Conservation (phyloP, 2,888 invertebrate genomes). For the Zygaena filipendulae region DNA sequence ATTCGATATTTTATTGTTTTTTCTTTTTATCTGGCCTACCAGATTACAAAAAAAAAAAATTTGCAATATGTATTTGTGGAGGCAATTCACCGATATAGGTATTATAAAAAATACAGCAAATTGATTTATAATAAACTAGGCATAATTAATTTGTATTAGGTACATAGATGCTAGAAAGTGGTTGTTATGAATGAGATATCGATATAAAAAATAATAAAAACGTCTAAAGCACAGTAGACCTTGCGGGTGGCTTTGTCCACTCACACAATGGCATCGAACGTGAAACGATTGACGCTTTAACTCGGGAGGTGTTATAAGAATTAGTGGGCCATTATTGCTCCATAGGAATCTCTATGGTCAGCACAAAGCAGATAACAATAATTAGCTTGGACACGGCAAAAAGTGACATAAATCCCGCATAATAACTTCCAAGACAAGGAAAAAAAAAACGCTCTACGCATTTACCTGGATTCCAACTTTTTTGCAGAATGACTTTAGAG, state of each 20-base stretch:
- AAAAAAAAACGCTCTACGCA: conserved; percentile 50
- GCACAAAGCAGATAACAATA: conserved; percentile 65
- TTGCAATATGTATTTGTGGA: too few relatives aligned
- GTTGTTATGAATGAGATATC: conserved; percentile 50
- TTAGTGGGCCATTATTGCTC: conserved; percentile 63
- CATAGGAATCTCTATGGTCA: conserved; percentile 55
- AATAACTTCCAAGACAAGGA: conserved; percentile 53
- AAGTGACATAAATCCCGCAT: conserved; percentile 68
- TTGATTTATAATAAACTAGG: too few relatives aligned
- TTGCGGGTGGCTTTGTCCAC: conserved; percentile 58
- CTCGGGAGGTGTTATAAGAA: conserved; percentile 62
- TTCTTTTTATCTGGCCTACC: conserved; percentile 28
- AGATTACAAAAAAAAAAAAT: too few relatives aligned
- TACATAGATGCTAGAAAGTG: conserved; percentile 25
- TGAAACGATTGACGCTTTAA: conserved; percentile 52
- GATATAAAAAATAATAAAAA: conserved; percentile 51
- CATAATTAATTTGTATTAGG: too few relatives aligned
- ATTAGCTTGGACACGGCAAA: conserved; percentile 62
- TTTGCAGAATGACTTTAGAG: conserved; percentile 51
- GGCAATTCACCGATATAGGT: too few relatives aligned
- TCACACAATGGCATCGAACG: conserved; percentile 39
- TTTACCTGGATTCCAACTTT: conserved; percentile 52
- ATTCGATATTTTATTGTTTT: conserved; percentile 57
- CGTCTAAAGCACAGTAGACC: conserved; percentile 52
- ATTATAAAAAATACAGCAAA: too few relatives aligned